phyloP scores from a whole-genome alignment of 2,113 vertebrate species.

The Nettapus auritus region DNA sequence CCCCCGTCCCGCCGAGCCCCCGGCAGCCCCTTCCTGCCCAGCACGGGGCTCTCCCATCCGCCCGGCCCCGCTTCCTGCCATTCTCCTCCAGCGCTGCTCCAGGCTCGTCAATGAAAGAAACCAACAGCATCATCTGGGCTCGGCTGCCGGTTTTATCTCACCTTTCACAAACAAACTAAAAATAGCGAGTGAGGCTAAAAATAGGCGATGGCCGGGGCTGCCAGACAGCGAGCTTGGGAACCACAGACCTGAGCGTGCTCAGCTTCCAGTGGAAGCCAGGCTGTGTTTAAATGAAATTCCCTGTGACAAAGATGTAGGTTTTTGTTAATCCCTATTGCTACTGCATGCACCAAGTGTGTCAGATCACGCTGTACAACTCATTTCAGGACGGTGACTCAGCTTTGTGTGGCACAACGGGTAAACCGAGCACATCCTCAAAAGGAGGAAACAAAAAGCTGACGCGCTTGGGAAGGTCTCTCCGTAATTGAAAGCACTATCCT shows the following conservation, averaged over 20 bases:
- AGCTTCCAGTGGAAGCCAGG: background rate
- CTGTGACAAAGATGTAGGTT: background rate
- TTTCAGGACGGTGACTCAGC: background rate
- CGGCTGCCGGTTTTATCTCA: background rate
- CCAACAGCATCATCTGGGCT: background rate
- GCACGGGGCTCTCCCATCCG: background rate
- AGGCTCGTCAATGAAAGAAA: background rate
- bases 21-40: slow-evolving; percentile 49
- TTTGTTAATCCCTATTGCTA: accelerated
- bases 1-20: background rate
- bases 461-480: background rate
- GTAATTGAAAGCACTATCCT: accelerated
- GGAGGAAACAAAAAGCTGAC: background rate
- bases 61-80: slow-evolving; percentile 67
- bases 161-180: slow-evolving; percentile 19
- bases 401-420: background rate
- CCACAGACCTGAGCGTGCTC: background rate
- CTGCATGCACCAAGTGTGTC: accelerated
- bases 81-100: slow-evolving; percentile 40
- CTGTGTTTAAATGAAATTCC: background rate
- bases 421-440: background rate
- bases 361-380: no score
- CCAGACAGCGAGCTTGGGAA: background rate
- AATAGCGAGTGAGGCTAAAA: slow-evolving; percentile 55
- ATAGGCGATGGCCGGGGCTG: background rate